Evolutionary conservation across 2,888 invertebrate species (phyloP), one percentile per base, ranked within the genome.

Genomic region (Epinotia ramella): DNA sequence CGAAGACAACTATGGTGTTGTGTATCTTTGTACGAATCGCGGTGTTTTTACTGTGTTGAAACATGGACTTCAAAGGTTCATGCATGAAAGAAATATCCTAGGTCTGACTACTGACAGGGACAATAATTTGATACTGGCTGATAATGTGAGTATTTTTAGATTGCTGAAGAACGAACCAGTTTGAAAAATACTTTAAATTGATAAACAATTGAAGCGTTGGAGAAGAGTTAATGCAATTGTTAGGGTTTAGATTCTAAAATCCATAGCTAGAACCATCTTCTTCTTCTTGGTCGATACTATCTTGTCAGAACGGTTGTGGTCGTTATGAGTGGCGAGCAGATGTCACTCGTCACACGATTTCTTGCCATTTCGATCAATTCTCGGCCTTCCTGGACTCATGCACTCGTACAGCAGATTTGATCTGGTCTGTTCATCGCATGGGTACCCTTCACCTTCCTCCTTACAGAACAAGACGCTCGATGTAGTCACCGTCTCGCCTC

Each of bases 21-120:
- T 89, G 3, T 91, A 90, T 75, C 73, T 92, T 9, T 87, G 88
- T 60, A 88, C 89, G 0, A 90, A 88, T 80, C 80, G 85, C 16
- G 92, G 92, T 7, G 77, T 91, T 2, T 89, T 13, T n/a, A 67
- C 18, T 2, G 67, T 57, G 5, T 4, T 67, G 6, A 13, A 40
- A 7, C 80, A 84, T 12, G 84, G 83, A 0, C 62, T 90, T 0
- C 84, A 82, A 49, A 89, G 86, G 77, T 81, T 90, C 60, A 63
- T 86, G 1, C 81, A 87, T 40, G 70, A 85, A 12, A 90, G 83
- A 70, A 87, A 87, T 79, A 75, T 90, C 4, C 86, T 86, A 56
- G 90, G 92, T 3, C 33, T 91, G 33, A 73, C 90, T 0, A 91
- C 92, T 71, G 92, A 92, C 79, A 88, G 77, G 57, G 84, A 91